Evolutionary conservation across 2,888 invertebrate species (phyloP).

Genomic region (Apantesis nais): DNA sequence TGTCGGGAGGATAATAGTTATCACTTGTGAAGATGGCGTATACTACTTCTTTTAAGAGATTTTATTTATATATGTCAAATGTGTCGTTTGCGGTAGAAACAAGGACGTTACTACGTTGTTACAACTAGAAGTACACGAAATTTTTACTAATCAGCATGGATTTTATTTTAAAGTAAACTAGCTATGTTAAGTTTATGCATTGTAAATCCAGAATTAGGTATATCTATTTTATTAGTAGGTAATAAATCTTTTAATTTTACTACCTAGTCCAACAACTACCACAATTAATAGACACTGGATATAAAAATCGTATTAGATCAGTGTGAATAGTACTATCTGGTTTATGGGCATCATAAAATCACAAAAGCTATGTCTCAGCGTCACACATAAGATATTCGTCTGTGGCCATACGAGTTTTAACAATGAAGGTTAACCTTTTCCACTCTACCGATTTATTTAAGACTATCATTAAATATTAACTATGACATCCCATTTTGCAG

Average conservation of each 20-base stretch:
- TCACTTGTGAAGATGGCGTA: too few species aligned
- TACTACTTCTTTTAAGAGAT: too few species aligned
- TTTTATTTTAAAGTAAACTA: constrained; percentile 39
- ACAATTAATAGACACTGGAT: constrained; percentile 71
- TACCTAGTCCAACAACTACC: constrained; percentile 67
- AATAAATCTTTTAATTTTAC: constrained; percentile 72
- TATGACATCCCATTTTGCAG: constrained; percentile 44
- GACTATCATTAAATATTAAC: constrained; percentile 54
- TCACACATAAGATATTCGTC: constrained; percentile 57
- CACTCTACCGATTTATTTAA: constrained; percentile 51
- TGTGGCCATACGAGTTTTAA: constrained; percentile 44
- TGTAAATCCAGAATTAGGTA: constrained; percentile 54
- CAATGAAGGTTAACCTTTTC: constrained; percentile 53
- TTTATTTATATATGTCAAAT: too few species aligned
- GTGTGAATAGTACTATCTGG: constrained; percentile 73
- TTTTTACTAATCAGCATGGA: neutral
- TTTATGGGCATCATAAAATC: constrained; percentile 73
- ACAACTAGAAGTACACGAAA: neutral
- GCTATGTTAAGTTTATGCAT: constrained; percentile 47
- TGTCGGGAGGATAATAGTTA: too few species aligned
- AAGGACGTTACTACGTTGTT: too few species aligned
- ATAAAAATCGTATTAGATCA: constrained; percentile 76
- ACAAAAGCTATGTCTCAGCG: constrained; percentile 68
- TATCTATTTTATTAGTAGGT: constrained; percentile 63
- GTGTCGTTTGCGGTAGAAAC: too few species aligned